Conservation (phyloP, 2,888 invertebrate genomes). For the Megaustenia siamemsis region DNA sequence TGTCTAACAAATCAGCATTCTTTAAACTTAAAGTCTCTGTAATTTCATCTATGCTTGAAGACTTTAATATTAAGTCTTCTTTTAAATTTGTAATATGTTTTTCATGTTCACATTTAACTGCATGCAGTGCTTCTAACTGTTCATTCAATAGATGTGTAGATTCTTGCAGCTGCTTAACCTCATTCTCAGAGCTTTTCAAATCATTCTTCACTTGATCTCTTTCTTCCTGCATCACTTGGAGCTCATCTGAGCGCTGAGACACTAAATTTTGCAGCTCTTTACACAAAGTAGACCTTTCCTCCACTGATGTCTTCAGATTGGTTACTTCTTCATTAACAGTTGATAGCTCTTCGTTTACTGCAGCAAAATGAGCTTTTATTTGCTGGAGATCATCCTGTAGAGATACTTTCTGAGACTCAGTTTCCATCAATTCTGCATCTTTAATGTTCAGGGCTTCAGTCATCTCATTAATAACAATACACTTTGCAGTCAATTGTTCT, state of each 20-base stretch:
- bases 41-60: background rate
- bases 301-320: slow-evolving; percentile 4
- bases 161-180: no score
- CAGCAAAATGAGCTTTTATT: background rate
- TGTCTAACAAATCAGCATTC: background rate
- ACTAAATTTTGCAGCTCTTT: background rate
- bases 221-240: background rate
- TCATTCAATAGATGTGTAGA: no score
- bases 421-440: background rate
- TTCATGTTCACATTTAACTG: no score
- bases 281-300: slow-evolving; percentile 2
- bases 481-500: background rate
- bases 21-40: background rate
- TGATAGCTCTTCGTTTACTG: background rate
- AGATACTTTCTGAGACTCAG: no score
- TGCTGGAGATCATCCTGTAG: background rate
- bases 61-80: background rate
- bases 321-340: background rate
- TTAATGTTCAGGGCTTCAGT: background rate
- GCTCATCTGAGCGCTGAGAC: slow-evolving; percentile 3
- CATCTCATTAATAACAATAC: background rate
- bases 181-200: no score
- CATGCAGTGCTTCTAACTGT: no score
- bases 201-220: background rate
- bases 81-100: background rate